phyloP scores from a whole-genome alignment of 2,797 vertebrate genomes.

The Takifugu rubripes region DNA sequence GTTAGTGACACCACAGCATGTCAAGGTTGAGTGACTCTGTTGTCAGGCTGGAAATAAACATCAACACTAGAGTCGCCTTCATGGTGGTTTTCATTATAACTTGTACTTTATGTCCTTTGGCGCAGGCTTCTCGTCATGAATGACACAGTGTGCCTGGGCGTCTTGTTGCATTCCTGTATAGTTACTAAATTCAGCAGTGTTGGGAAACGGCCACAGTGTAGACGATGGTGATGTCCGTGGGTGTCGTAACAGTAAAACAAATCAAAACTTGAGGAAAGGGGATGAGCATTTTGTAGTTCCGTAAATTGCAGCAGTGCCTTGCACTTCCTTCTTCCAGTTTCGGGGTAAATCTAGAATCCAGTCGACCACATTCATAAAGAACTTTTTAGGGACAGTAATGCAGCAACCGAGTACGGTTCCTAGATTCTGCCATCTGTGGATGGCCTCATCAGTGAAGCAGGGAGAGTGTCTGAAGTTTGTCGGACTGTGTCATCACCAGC shows the following conservation, averaged over 20 bases:
- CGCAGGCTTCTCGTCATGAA: constrained; percentile 9
- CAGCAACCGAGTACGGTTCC: no score
- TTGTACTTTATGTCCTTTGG: constrained; percentile 29
- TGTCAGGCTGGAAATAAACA: constrained; percentile 44
- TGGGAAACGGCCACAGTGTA: constrained; percentile 18
- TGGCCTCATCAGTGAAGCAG: no score
- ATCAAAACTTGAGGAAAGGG: constrained; percentile 6
- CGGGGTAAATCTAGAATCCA: no score
- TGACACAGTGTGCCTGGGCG: not conserved
- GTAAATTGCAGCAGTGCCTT: no score
- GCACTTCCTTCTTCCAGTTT: no score
- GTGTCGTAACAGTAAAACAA: constrained; percentile 18
- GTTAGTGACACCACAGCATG: constrained; percentile 12
- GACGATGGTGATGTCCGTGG: constrained; percentile 14
- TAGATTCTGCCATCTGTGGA: no score
- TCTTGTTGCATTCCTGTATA: constrained; percentile 48
- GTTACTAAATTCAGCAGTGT: constrained; percentile 30
- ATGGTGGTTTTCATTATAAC: constrained; percentile 43
- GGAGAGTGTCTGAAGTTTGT: no score
- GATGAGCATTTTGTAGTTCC: no score
- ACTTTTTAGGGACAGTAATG: no score
- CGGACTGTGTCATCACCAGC: no score
- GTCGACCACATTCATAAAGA: no score
- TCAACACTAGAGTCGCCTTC: constrained; percentile 35
- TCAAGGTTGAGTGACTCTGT: constrained; percentile 9